Evolutionary conservation across 2,888 invertebrate species (phyloP), one percentile per base, ranked within the genome.

Genomic region (Melinaea marsaeus): DNA sequence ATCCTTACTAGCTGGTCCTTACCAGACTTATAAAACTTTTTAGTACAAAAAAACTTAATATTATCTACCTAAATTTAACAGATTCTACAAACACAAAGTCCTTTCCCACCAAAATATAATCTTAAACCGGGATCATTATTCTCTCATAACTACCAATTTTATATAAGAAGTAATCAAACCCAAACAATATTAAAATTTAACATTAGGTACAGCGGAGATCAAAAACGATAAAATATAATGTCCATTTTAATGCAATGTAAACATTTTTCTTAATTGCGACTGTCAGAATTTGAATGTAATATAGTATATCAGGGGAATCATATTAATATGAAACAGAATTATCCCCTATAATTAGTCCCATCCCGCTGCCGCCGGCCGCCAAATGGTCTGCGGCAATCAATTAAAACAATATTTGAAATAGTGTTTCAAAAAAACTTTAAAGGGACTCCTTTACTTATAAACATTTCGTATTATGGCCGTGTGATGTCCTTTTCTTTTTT

Each of bases 381-480:
- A 81, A 84, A 85, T 84, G 84, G 85, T 88, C 88, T 88, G 82
- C 79, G 79, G 87, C 88, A 86, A 88, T 88, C 88, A 87, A 89
- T 89, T 89, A 88, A 88, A 88, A 88, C 89, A 89, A 90, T 90
- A 90, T 90, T 90, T 89, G 87, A 87, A 88, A 89, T 88, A 85
- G 84, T 86, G 84, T 79, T 79, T 75, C 79, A 76, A 85, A 88
- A 89, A 88, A 88, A 86, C 77, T 78, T 79, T 83, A 88, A 87
- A 84, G 85, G 85, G 81, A 84, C 82, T 83, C 79, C 80, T 83
- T 77, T 74, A 78, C 83, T 83, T 81, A 87, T 87, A 88, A 89
- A 87, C 85, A 84, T 85, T 84, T 80, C 78, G 78, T 84, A 75
- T 87, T 83, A 83, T 84, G 78, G 77, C 79, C 78, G 77, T 65